Base-by-base conservation (phyloP, 1,140 invertebrate genomes). In the Micrasema minimum region DNA sequence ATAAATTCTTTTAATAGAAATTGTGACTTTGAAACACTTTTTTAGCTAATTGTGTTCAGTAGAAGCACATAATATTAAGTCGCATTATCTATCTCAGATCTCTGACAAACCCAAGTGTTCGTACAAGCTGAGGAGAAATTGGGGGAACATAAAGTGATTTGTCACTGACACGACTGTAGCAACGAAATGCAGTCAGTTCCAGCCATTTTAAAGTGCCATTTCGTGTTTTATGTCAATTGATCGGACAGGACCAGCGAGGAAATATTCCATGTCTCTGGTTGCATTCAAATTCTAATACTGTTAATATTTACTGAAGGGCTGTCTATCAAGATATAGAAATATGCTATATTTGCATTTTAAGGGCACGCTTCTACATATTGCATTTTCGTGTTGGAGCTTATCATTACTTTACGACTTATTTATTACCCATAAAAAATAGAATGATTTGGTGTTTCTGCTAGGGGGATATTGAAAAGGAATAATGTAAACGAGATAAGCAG, bases 261-360 rank as follows among this genome's bases (percentile, higher is more conserved):
- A 41, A 16, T 59, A 59, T 59, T 59, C 38, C 35, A 20, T 20
- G 14, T 11, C 55, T 59, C 55, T 35, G 35, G 55, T 23, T 38
- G 55, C 55, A 59, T 59, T 59, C 55, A 41, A 59, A 41, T 59
- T 59, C 37, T 59, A 22, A 59, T 59, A 59, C 22, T 16, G 35
- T 59, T 20, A 59, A 59, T 59, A 59, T 59, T 59, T 59, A 38
- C 37, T 35, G 55, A 23, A 22, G 55, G 55, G 35, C 37, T 59
- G 55, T 59, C 55, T 41, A 22, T 59, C 55, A 38, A 41, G 55
- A 38, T 59, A 59, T 31, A 23, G 2, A 14, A 51, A 5, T 12
- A n/a, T 45, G n/a, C 22, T 53, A 31, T 22, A 7, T 23, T 37
- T 16, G 35, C 16, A 41, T 38, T n/a, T n/a, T 18, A 9, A 14